Evolutionary conservation across 1,140 invertebrate species (phyloP), one percentile per base, ranked within the genome.

Genomic region (Conus betulinus): DNA sequence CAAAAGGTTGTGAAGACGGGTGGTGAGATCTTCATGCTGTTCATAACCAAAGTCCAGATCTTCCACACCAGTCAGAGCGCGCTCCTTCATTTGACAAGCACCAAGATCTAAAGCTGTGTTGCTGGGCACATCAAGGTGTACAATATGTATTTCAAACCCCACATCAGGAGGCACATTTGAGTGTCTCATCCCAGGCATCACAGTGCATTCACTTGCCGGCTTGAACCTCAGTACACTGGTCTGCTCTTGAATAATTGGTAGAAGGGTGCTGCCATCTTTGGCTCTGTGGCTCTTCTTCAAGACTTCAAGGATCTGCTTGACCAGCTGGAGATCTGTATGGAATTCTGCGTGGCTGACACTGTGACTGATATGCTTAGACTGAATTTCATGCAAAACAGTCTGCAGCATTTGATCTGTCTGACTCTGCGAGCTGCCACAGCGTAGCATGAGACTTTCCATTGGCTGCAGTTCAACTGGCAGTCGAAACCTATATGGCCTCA

Each of bases 11-110:
- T 90, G 90, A 8, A 94, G 85, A 55, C 93, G 85, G 51, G 90
- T 87, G 17, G 93, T 93, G 0, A 94, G 85, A 2, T 92, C 91
- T 81, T 94, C 93, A 51, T 88, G 84, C 87, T 94, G 93, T n/a
- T 93, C 92, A 90, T 90, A 94, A 83, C 89, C 90, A 71, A 87
- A 87, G 52, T 91, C 91, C 51, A 93, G 85, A 15, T 89, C 91
- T 82, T 92, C 90, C 55, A 90, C 87, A 53, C 89, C 90, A 63
- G 85, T 88, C 57, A 92, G 57, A 11, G 91, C 63, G n/a, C 88
- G 84, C 1, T 92, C 89, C 55, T 91, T 93, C 51, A 94, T 78
- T 11, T 91, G 85, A 15, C 88, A 90, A 53, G 93, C 92, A 25
- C 93, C 93, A 4, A 94, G 89, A 3, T 83, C 83, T 25, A 91